Evolutionary conservation across 1,140 invertebrate species (phyloP).

Genomic region (Pseudomyrmex sp.): DNA sequence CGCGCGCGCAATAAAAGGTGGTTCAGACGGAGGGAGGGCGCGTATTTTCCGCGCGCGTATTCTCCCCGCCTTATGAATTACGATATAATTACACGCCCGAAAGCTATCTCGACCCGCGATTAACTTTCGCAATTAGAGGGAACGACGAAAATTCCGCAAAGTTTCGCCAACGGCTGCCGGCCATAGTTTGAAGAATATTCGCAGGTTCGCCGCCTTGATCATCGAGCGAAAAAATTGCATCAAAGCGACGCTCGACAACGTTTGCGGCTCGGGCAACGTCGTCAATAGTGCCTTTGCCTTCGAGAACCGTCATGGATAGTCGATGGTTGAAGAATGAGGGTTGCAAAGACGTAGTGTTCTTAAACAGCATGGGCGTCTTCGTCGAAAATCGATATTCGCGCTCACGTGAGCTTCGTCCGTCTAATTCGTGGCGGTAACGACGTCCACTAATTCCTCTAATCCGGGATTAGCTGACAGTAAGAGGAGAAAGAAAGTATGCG

Average conservation of each 20-base stretch:
- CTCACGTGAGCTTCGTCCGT: background rate
- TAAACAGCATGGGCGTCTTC: background rate
- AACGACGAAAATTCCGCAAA: constrained; percentile 40
- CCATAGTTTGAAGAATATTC: constrained; percentile 39
- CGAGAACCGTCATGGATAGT: background rate
- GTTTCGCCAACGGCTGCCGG: constrained; percentile 10
- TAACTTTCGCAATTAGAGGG: constrained; percentile 50
- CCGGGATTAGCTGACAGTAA: background rate
- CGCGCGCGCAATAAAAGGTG: constrained; percentile 21
- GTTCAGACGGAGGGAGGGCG: background rate
- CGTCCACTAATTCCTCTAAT: constrained; percentile 47
- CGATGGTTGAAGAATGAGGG: constrained; percentile 2
- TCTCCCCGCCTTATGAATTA: constrained; percentile 22
- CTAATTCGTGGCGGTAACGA: constrained; percentile 27
- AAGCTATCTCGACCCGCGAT: constrained; percentile 38
- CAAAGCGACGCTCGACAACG: constrained; percentile 22
- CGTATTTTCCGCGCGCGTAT: constrained; percentile 15
- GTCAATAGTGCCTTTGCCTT: background rate
- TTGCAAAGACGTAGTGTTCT: background rate
- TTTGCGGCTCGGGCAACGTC: background rate
- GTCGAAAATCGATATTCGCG: constrained; percentile 44
- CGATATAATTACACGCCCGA: constrained; percentile 55
- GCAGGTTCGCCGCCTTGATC: constrained; percentile 25
- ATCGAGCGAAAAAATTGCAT: constrained; percentile 50
- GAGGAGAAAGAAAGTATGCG: background rate